These are phyloP conservation scores for Cyphomyrus discorhynchus DNA, from an alignment of 2,113 vertebrate genomes.

Conservation along the genomic window DNA sequence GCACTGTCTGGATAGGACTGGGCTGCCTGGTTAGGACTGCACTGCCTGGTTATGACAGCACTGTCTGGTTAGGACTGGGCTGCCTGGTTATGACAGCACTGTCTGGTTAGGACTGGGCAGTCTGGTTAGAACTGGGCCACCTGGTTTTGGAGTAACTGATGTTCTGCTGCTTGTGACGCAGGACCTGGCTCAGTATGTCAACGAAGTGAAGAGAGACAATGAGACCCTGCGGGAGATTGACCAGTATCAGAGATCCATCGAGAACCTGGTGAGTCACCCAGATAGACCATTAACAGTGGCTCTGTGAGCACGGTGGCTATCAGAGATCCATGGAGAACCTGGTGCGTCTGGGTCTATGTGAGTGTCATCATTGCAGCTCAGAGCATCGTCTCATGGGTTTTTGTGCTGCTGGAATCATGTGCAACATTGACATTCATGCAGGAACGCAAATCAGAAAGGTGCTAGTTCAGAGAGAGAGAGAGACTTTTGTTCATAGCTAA, in stretches of 20 bases:
- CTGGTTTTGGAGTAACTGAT: background rate
- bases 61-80: too few species aligned
- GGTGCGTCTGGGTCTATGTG: constrained; percentile 53
- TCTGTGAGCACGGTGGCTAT: constrained; percentile 65
- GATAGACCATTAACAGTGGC: background rate
- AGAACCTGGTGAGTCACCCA: constrained; percentile 76
- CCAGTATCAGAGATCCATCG: constrained; percentile 93
- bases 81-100: too few species aligned
- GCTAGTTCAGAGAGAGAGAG: background rate
- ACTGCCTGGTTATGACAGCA: too few species aligned
- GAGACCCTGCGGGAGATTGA: constrained; percentile 89
- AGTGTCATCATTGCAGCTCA: background rate
- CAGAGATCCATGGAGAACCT: constrained; percentile 93
- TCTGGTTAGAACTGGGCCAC: background rate
- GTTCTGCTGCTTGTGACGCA: constrained; percentile 45
- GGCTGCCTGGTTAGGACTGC: background rate
- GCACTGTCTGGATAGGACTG: too few species aligned
- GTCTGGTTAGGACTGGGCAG: too few species aligned
- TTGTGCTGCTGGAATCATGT: background rate
- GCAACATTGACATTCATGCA: background rate
- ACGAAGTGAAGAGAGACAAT: constrained; percentile 97
- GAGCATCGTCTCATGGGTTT: background rate
- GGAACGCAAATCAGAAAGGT: background rate
- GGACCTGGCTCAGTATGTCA: constrained; percentile 97
- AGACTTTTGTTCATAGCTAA: background rate